Percentiles rank a stretch among this genome's conserved stretches.
Conservation (phyloP, 2,888 invertebrate species). For the Ellobium chinense region DNA sequence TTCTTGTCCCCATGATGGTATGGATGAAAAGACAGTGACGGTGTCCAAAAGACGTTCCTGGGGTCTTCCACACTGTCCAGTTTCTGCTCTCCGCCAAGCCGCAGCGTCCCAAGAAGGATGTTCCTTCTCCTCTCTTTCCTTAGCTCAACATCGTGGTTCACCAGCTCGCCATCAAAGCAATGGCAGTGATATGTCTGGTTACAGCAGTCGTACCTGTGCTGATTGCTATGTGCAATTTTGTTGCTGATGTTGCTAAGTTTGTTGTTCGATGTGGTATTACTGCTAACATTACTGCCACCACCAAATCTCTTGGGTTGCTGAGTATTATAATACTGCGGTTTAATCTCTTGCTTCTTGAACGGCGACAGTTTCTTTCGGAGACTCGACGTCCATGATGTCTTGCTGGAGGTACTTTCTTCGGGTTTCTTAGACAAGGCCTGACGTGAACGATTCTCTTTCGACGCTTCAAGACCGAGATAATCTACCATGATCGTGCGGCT, state of each 20-base stretch:
- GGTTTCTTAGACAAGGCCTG: background rate
- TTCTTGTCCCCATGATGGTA: conserved; percentile 59
- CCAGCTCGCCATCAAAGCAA: conserved; percentile 31
- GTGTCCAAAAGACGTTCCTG: conserved; percentile 69
- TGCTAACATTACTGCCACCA: too few relatives aligned
- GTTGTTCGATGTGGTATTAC: too few relatives aligned
- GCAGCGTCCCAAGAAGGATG: conserved; percentile 18
- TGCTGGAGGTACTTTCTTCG: background rate
- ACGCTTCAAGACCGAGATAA: too few relatives aligned
- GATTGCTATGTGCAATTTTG: background rate
- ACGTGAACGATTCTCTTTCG: background rate
- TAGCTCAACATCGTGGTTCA: conserved; percentile 43
- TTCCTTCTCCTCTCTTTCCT: conserved; percentile 41
- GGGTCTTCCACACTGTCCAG: conserved; percentile 47
- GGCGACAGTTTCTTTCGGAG: background rate
- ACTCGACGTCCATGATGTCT: background rate
- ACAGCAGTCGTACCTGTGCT: conserved; percentile 37
- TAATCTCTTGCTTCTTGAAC: too few relatives aligned
- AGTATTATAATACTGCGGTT: too few relatives aligned
- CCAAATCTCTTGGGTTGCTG: too few relatives aligned
- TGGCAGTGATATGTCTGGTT: conserved; percentile 50
- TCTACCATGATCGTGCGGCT: background rate
- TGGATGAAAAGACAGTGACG: conserved; percentile 62
- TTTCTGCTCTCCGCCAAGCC: background rate
- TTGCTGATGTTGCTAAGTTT: background rate